Base-by-base conservation (phyloP, 2,888 invertebrate genomes). In the Phasia obesa region DNA sequence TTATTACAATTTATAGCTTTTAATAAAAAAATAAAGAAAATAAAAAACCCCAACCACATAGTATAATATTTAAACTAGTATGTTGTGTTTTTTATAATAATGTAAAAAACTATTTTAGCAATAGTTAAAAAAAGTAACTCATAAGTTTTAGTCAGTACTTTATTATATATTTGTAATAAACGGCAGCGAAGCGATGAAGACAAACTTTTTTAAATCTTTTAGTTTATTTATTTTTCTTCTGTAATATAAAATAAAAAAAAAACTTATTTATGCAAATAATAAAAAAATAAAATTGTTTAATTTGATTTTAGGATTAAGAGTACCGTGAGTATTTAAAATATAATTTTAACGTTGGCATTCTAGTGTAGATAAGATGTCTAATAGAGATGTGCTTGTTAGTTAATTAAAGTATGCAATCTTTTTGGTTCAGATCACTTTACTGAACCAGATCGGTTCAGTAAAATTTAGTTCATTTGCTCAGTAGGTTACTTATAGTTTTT, bases 121-220 rank as follows among this genome's bases (percentile, higher is more conserved):
- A 75, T 81, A 75, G 57, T 69, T 25, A 31, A 77, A 67, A 59
- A 77, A 83, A 60, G 79, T 83, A 83, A 79, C 75, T 83, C 71
- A 67, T 83, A 75, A 83, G 75, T 65, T 76, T 57, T 78, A 83
- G 75, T 11, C 70, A 74, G 70, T 82, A 82, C 64, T 82, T 70
- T 78, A 82, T 55, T 44, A 62, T 62, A 78, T 76, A 77, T 83
- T 74, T 81, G 69, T 76, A 74, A 70, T 79, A 76, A 64, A 83
- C 67, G 35, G 65, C 83, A 83, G 83, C 83, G 83, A 83, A 83
- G 83, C 75, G 53, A 79, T 65, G 70, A 83, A 83, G 83, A 83
- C 79, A 79, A 79, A 62, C 49, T 59, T 7, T 76, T 64, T 49
- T 15, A 57, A 17, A 64, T 13, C 11, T 62, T 49, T 76, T 59